Evolutionary conservation across 2,888 invertebrate species (phyloP).

Genomic region (Melanotus villosus): DNA sequence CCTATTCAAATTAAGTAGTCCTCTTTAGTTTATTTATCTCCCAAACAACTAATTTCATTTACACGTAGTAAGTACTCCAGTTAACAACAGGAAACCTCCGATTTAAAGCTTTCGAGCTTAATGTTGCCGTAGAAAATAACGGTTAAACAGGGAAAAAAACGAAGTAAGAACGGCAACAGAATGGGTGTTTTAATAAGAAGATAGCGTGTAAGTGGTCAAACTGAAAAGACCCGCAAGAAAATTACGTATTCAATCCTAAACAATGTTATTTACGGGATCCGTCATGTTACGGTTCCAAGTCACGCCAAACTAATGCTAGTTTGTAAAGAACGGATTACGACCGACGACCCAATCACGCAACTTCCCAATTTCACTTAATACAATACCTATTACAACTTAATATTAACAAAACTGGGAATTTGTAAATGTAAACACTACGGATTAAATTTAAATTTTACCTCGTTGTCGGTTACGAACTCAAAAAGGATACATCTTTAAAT

Average conservation of each 20-base stretch:
- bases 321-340: constrained; percentile 39
- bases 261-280: constrained; percentile 42
- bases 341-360: constrained; percentile 39
- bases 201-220: constrained; percentile 44
- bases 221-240: constrained; percentile 36
- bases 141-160: neutral
- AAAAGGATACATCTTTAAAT: too few relatives aligned
- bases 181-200: constrained; percentile 34
- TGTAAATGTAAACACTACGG: constrained; percentile 33
- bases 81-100: constrained; percentile 18
- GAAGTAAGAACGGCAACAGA: neutral
- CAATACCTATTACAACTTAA: constrained; percentile 23
- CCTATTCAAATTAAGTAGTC: too few relatives aligned
- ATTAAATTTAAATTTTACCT: neutral
- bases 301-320: constrained; percentile 40
- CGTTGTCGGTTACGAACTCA: neutral
- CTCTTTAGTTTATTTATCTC: neutral
- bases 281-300: constrained; percentile 37
- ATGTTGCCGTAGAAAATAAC: neutral
- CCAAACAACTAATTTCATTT: neutral
- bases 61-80: neutral
- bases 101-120: neutral
- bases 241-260: constrained; percentile 40
- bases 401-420: constrained; percentile 31
- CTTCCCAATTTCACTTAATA: constrained; percentile 37